Evolutionary conservation across 2,113 vertebrate genomes (phyloP).

Genomic region (Hippocampus zosterae): DNA sequence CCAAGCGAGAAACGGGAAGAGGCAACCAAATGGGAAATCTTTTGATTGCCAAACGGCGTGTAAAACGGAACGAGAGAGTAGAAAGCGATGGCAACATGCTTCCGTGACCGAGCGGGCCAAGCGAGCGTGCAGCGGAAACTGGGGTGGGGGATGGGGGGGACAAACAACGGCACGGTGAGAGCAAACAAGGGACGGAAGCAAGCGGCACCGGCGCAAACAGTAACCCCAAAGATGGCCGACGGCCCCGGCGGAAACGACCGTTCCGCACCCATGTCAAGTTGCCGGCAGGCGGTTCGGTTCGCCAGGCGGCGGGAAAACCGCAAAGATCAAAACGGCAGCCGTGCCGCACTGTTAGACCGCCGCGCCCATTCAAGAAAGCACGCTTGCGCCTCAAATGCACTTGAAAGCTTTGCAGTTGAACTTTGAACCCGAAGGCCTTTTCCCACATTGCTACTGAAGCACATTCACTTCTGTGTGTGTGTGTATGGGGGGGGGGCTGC

Average conservation of each 20-base stretch:
- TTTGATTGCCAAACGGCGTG: too few relatives aligned
- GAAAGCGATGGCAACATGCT: neutral
- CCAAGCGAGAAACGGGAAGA: too few relatives aligned
- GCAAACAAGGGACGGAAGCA: conserved; percentile 17
- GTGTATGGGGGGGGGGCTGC: too few relatives aligned
- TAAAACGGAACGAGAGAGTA: neutral
- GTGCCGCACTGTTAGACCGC: neutral
- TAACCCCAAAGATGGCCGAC: conserved; percentile 15
- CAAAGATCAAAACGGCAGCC: neutral
- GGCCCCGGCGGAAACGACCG: neutral
- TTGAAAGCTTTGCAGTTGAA: neutral
- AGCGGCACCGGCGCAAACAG: conserved; percentile 41
- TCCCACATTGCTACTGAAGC: too few relatives aligned
- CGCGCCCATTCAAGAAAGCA: neutral
- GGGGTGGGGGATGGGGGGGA: neutral
- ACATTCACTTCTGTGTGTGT: too few relatives aligned
- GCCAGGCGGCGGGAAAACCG: neutral
- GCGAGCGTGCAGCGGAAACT: neutral
- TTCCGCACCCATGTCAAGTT: neutral
- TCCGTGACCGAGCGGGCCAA: neutral
- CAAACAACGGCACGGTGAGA: neutral
- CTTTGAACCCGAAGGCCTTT: neutral
- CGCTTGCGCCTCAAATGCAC: neutral
- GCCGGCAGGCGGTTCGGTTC: neutral
- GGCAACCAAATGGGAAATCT: too few relatives aligned